Base-by-base conservation (phyloP, 2,113 vertebrate species). In the Amblyopsis rosae region DNA sequence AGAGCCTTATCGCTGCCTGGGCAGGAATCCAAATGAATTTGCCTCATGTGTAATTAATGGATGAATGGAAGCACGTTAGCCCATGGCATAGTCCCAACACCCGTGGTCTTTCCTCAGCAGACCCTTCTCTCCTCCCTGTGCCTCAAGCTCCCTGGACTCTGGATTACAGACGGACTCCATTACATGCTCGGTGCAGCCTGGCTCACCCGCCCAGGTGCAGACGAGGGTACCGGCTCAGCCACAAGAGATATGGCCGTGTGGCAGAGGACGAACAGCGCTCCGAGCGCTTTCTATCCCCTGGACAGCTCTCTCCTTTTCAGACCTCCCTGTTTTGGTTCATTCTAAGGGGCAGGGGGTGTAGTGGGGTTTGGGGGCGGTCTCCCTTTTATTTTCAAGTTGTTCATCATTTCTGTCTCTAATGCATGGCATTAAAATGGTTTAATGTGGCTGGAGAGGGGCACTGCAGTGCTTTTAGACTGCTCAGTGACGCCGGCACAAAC, bases 41-140 rank as follows among this genome's bases (percentile, higher is more conserved):
- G 81, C 84, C 78, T 86, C 75, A 80, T 82, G 82, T 91, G 80
- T 87, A 90, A 90, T 91, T 91, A 90, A 89, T 87, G 86, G 82
- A 82, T 75, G 79, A 86, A 75, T 70, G 77, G 66, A 77, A 85
- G 16, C 11, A 78, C 63, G 69, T 68, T 45, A 53, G 41, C 57
- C 50, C 47, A 1, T 12, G 32, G 69, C 58, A 59, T 47, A 64
- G 81, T 71, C 71, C 69, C 68, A 53, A 64, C 66, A 57, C 57
- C 70, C 12, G 50, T 61, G 35, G 16, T 60, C 56, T 48, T 46
- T 47, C 16, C 58, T 66, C 49, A 58, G 65, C 69, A 72, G 75
- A 82, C 81, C 85, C 80, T n/a, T 15, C 13, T 86, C 80, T n/a
- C 58, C 78, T 62, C 35, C 58, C 60, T 56, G 53, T 53, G 81